Base-by-base conservation (phyloP, 2,888 invertebrate species). In the Baccha elongata region DNA sequence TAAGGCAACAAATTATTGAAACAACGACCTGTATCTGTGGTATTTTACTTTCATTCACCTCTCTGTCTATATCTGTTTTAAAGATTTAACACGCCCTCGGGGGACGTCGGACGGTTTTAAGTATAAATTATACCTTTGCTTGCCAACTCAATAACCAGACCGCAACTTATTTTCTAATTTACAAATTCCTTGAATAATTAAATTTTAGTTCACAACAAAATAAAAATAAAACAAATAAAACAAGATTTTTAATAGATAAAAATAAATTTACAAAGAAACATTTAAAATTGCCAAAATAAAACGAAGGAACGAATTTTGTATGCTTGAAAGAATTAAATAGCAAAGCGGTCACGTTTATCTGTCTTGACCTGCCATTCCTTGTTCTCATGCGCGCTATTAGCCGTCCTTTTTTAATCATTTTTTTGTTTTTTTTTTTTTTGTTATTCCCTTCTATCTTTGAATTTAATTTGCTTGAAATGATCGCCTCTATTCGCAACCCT, bases 141-240 rank as follows among this genome's bases (percentile, higher is more conserved):
- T 53, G 53, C 62, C 62, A 69, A 69, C 69, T 42, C 37, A 55
- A 67, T 52, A 78, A 65, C 78, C 72, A 72, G 72, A 72, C 58
- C 78, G 78, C 58, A 60, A 64, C 35, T 71, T 60, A 65, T 44
- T 72, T 71, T 69, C 50, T 71, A 71, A 71, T 64, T 71, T 64
- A 32, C 17, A 65, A 78, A 78, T 65, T 78, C 65, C 60, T 65
- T 78, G 72, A 65, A 72, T 72, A 67, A 64, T 76, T 69, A 62
- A 69, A 76, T 55, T 68, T 60, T 40, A 11, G 13, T 55, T 35
- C 32, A 17, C 10, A 32, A 58, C 2, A 37, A 32, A 46, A 35
- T 11, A 32, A 32, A 35, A 35, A 19, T 10, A 32, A 58, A 26
- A 29, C 3, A 40, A 35, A 1, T 11, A 32, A 50, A 46, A 71